Base-by-base conservation (phyloP, 2,888 invertebrate species). In the Plagodis pulveraria region DNA sequence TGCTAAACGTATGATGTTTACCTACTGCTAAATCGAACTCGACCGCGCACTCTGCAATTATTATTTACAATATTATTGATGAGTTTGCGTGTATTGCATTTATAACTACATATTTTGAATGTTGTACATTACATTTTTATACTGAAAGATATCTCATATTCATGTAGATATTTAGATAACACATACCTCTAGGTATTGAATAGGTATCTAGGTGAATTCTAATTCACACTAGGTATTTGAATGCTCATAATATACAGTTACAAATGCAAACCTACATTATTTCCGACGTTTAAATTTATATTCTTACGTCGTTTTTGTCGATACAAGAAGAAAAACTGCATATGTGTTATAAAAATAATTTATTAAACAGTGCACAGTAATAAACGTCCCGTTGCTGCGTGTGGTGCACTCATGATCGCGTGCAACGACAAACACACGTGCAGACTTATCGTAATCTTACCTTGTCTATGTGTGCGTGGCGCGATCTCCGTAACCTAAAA, bases 341-440 rank as follows among this genome's bases (percentile, higher is more conserved):
- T 12, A 40, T 7, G 35, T 49, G 8, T 5, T 9, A 8, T 22
- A 33, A 41, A 46, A 47, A 36, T 42, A 45, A 6, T 0, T 9
- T 2, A 9, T 53, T 45, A 35, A 40, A 12, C 11, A 32, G 32
- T 45, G 73, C 74, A 77, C 87, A 79, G 69, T 67, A 87, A 84
- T 72, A 88, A 87, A 85, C 66, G 78, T 78, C 80, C 80, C 80
- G 54, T 58, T 64, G 71, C 75, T 83, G 83, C 82, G 84, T 84
- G 83, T 79, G 79, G 80, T 83, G 83, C 81, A 80, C 77, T 80
- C 78, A 73, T 41, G 77, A 81, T 86, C 84, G 87, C 87, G 82
- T 86, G 86, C 84, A 83, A 73, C 78, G 72, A 66, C 76, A 75
- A 78, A 75, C 80, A 81, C 78, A 76, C 69, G 56, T 61, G 63